phyloP scores from a whole-genome alignment of 2,113 vertebrate species.

The Casuarius casuarius region DNA sequence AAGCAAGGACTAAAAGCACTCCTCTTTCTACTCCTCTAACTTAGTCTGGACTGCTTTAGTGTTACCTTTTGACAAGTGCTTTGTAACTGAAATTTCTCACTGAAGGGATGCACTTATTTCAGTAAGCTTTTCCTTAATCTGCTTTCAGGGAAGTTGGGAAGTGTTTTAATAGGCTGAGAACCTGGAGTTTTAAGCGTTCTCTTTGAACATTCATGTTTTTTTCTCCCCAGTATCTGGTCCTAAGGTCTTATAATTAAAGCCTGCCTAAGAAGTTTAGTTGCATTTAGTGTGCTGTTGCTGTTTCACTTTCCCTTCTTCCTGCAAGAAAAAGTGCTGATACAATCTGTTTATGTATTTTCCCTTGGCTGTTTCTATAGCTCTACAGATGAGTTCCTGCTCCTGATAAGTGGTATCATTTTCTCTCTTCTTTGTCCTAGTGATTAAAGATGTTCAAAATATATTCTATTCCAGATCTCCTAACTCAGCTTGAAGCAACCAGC shows the following conservation, averaged over 20 bases:
- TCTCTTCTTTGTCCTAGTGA: neutral
- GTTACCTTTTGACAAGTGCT: neutral
- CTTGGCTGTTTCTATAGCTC: neutral
- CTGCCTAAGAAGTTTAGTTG: neutral
- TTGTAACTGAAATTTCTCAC: neutral
- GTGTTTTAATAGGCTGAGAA: neutral
- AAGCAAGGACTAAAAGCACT: neutral
- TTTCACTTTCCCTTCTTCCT: neutral
- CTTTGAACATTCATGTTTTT: neutral
- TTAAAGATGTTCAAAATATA: neutral
- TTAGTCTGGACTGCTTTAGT: neutral
- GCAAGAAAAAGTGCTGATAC: too few relatives aligned
- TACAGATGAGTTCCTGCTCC: too few relatives aligned
- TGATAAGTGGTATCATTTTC: neutral
- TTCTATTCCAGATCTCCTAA: constrained; percentile 84
- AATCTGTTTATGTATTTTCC: neutral
- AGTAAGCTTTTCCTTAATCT: neutral
- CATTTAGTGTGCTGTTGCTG: neutral
- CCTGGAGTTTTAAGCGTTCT: neutral
- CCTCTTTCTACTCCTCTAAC: neutral
- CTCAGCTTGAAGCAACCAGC: constrained; percentile 87
- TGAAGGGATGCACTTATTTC: neutral
- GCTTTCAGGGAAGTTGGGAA: neutral
- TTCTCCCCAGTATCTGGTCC: neutral
- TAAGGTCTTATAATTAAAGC: neutral